These are phyloP conservation scores for Falco rusticolus DNA, from an alignment of 2,797 vertebrate species.

Conservation along the genomic window DNA sequence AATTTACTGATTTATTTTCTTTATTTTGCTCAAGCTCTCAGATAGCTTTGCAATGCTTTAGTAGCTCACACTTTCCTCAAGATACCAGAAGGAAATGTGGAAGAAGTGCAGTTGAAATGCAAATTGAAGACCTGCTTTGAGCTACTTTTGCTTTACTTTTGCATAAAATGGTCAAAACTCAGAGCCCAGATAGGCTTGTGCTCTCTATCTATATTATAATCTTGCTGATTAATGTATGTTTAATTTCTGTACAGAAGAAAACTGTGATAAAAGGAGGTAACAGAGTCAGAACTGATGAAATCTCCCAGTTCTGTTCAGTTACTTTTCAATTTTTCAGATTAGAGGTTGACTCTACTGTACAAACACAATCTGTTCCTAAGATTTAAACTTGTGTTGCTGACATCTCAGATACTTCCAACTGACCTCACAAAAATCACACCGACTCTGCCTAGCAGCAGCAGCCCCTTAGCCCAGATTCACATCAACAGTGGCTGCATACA, in stretches of 20 bases:
- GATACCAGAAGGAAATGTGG: not conserved
- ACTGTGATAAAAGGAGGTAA: not conserved
- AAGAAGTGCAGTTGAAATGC: slow-evolving; percentile 29
- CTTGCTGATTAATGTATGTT: slow-evolving; percentile 12
- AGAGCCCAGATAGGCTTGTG: not conserved
- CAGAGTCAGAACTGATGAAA: not conserved
- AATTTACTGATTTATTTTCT: not conserved
- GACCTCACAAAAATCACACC: not conserved
- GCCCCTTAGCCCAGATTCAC: not conserved
- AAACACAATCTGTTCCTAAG: not conserved
- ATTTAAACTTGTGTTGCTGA: not conserved
- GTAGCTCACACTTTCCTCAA: not conserved
- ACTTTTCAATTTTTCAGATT: not conserved
- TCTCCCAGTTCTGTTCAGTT: not conserved
- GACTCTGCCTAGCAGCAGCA: not conserved
- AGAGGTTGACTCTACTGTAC: not conserved
- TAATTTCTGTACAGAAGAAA: slow-evolving; percentile 24
- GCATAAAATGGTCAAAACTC: slow-evolving; percentile 21
- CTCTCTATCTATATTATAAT: not conserved
- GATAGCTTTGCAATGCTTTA: not conserved
- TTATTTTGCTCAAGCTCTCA: not conserved
- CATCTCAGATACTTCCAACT: not conserved
- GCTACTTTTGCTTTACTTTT: slow-evolving; percentile 17
- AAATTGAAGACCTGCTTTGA: slow-evolving; percentile 29
- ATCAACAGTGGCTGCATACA: not conserved